phyloP scores from a whole-genome alignment of 2,888 invertebrate genomes.

The Sicus ferrugineus region DNA sequence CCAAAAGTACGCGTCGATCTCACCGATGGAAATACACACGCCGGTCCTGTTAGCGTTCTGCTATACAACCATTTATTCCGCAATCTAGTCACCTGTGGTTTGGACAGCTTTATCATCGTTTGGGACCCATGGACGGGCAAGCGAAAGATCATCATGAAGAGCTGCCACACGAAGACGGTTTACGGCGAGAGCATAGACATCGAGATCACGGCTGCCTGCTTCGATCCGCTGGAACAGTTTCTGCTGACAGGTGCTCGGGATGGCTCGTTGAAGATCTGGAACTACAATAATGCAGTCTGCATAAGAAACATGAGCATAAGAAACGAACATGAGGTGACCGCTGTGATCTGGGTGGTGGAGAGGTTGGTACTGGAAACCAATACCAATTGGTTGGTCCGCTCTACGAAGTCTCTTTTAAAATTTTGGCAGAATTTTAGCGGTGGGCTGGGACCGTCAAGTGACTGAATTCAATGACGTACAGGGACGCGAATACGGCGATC shows the following conservation, averaged over 20 bases:
- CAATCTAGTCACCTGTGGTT: slow-evolving; percentile 77
- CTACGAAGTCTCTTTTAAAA: background rate
- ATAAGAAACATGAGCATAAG: slow-evolving; percentile 74
- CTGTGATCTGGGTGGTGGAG: slow-evolving; percentile 70
- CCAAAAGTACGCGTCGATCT: slow-evolving; percentile 72
- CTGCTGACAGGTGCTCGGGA: slow-evolving; percentile 81
- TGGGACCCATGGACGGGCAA: slow-evolving; percentile 80
- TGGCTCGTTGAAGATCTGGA: slow-evolving; percentile 82
- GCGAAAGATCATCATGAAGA: slow-evolving; percentile 73
- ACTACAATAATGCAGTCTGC: slow-evolving; percentile 82
- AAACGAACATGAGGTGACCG: slow-evolving; percentile 69
- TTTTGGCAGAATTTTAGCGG: slow-evolving; percentile 72
- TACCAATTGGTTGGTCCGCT: background rate
- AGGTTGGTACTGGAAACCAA: slow-evolving; percentile 59
- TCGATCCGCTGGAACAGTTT: slow-evolving; percentile 77
- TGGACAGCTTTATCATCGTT: slow-evolving; percentile 81
- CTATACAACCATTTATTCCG: slow-evolving; percentile 81
- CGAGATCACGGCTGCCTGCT: slow-evolving; percentile 59
- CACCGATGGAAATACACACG: slow-evolving; percentile 78
- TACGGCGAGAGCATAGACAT: slow-evolving; percentile 70
- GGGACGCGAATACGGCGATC: slow-evolving; percentile 67
- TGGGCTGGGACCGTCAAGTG: slow-evolving; percentile 80
- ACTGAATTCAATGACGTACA: slow-evolving; percentile 72
- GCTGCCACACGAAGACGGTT: slow-evolving; percentile 74
- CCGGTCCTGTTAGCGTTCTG: slow-evolving; percentile 74